Base-by-base conservation (phyloP, 1,140 invertebrate genomes). In the Limonius californicus region DNA sequence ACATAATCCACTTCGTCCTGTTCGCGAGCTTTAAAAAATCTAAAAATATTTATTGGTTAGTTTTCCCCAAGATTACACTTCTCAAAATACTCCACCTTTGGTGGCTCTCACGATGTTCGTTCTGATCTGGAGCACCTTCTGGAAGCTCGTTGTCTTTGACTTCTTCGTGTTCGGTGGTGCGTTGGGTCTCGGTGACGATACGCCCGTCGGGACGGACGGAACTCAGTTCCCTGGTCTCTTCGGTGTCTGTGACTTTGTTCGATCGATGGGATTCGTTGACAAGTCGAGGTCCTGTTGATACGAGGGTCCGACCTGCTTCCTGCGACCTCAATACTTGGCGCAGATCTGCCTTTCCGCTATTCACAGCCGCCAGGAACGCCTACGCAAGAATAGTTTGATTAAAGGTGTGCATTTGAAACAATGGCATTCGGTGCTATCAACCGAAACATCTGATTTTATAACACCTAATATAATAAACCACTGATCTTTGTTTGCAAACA, bases 151-250 rank as follows among this genome's bases (percentile, higher is more conserved):
- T 83, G 83, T 92, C 86, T 69, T 87, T 84, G 67, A 92, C 80
- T 80, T 89, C 85, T 74, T 93, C 90, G 82, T 92, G 90, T 76
- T 94, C 90, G 62, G 86, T 87, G 30, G 87, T 90, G 43, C 84
- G 84, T 64, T 85, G 83, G 20, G 84, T 91, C 79, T 95, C 91
- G 0, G 91, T 95, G 61, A 93, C 85, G 57, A 95, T 83, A 64
- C 89, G 87, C 11, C 93, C 93, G 78, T 92, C 89, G 20, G 85
- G 81, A 54, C 68, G 74, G 64, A 75, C 77, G 69, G 63, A 78
- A 70, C 73, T 84, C 74, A 67, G 76, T 63, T 75, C 71, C 39
- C 68, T 81, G 35, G 86, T 89, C 65, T 92, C 89, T 81, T 93
- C 91, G 53, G 91, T 92, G 77, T 93, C 91, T 68, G 89, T 85